Base-by-base conservation (phyloP, 2,888 invertebrate genomes). In the Steinernema hermaphroditum region DNA sequence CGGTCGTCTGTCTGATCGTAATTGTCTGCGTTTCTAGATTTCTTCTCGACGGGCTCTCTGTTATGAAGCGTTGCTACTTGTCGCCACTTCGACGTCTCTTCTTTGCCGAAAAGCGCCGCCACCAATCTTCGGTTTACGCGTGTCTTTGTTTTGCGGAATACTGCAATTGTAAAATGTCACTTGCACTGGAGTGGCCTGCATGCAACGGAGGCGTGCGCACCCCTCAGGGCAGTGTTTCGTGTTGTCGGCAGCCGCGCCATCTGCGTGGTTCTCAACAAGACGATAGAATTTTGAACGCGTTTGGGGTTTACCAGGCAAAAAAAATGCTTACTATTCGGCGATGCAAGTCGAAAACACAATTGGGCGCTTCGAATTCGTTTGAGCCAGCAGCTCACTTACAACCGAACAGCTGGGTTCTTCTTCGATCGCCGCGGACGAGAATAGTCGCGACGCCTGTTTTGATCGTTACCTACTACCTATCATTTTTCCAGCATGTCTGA, bases 261-360 rank as follows among this genome's bases (percentile, higher is more conserved):
- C 9, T 9, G 46, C 46, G n/a, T 41, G 46, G 46, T 46, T 46
- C 46, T 46, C 46, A 46, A 16, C 6, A 6, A 37, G 37, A 37
- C n/a, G 46, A 46, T n/a, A 16, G 6, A 16, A 19, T 22, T 62
- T 62, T n/a, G 27, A 62, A 62, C 62, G 62, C 62, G 62, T 32
- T 9, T n/a, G 62, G 62, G 62, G 62, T 62, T 62, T 62, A 62
- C 62, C 32, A 62, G 62, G 8, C 62, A 54, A 27, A 4, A 29
- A 62, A 62, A 62, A 62, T 62, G 62, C 62, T 62, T 62, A 62
- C 62, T 62, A 62, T 32, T 54, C 27, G 2, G 27, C 16, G 62
- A 16, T 32, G 62, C 32, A 29, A 62, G 19, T 54, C 19, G 22
- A 62, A 24, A 62, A 29, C 62, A 62, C 32, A 8, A 62, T 12